Evolutionary conservation across 1,140 invertebrate species (phyloP), one percentile per base, ranked within the genome.

Genomic region (Danaus plexippus): DNA sequence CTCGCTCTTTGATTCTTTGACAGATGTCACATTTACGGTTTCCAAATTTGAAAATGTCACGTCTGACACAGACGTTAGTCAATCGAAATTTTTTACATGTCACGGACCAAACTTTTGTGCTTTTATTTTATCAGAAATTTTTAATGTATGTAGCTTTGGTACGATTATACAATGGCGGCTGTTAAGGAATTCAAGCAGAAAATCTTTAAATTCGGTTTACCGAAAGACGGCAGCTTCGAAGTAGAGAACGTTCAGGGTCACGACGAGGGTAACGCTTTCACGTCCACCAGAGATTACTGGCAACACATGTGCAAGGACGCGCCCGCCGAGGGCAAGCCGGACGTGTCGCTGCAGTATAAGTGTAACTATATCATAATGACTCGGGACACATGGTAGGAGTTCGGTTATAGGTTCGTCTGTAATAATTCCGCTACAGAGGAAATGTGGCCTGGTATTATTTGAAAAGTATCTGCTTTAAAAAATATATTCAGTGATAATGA

Each of bases 251-350:
- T 53, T 9, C 41, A 41, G 0, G 58, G 64, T 0, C 53, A 61
- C 8, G 73, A 79, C 13, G 75, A 78, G 52, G 75, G 68, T 0
- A 70, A 47, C 43, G 58, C 61, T 4, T 85, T 85, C 57, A 67
- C 52, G 12, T 77, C 73, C 8, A 70, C 77, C 2, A 50, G 77
- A 10, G 69, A 83, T 47, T 85, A 85, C 54, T 85, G 82, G 82
- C 73, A 76, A 47, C 70, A 73, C 32, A 69, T 71, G 65, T 81
- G 77, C 49, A 61, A 44, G 11, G 47, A 55, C 9, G 47, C 61
- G 0, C 48, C 63, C 13, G 49, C 65, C 2, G 66, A 69, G 0
- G 48, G 47, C 12, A 71, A 66, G 11, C 47, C 52, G n/a, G 69
- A 75, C 44, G 2, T 69, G 32, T 51, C 63, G 9, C 43, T 62